phyloP scores from a whole-genome alignment of 2,888 invertebrate species.

The Caenorhabditis japonica region DNA sequence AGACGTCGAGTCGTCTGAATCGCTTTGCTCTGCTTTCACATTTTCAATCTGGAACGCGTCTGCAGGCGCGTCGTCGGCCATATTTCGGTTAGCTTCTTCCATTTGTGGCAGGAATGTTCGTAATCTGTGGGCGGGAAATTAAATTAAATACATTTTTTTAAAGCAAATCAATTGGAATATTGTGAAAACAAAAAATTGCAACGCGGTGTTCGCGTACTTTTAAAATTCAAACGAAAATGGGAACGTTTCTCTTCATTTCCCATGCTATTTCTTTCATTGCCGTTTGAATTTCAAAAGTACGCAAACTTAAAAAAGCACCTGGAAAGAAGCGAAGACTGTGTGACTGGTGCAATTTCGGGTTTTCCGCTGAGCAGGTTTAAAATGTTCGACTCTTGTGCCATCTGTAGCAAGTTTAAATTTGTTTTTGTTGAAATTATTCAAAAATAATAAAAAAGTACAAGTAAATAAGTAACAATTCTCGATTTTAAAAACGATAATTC shows the following conservation, averaged over 20 bases:
- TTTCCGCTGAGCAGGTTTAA: slow-evolving; percentile 26
- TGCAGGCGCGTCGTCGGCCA: slow-evolving; percentile 6
- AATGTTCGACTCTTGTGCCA: slow-evolving; percentile 27
- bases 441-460: slow-evolving; percentile 1
- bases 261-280: no score
- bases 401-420: slow-evolving; percentile 33
- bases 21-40: slow-evolving; percentile 1
- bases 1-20: not conserved
- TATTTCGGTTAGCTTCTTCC: slow-evolving; percentile 59
- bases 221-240: no score
- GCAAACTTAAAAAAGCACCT: slow-evolving; percentile 10
- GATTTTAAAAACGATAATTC: no score
- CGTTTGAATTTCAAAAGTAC: no score
- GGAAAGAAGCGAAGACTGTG: slow-evolving; percentile 24
- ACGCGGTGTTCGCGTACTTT: no score
- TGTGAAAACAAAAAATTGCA: no score
- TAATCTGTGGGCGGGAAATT: no score
- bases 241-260: no score
- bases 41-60: slow-evolving; percentile 43
- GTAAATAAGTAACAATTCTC: not conserved
- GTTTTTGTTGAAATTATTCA: not conserved
- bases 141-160: slow-evolving; percentile 4
- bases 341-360: slow-evolving; percentile 40
- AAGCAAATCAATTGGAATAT: not conserved
- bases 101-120: slow-evolving; percentile 62